Conservation (phyloP, 1,140 invertebrate species). For the Pectinophora gossypiella region DNA sequence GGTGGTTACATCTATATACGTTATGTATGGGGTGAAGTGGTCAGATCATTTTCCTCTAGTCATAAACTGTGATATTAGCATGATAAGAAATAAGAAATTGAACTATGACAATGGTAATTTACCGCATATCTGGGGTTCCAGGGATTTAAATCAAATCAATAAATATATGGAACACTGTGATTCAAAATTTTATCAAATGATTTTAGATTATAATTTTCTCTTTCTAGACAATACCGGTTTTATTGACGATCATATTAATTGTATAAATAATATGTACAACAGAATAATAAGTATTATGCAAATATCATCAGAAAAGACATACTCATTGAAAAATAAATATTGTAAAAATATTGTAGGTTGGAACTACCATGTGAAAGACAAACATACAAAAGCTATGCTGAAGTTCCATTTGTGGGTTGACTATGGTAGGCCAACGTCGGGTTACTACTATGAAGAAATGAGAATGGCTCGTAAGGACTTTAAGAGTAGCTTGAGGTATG, state of each 20-base stretch:
- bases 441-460: background rate
- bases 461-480: background rate
- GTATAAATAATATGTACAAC: background rate
- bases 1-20: background rate
- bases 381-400: background rate
- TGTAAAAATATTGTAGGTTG: background rate
- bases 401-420: background rate
- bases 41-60: constrained; percentile 8
- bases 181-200: background rate
- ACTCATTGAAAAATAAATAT: background rate
- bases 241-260: background rate
- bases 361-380: constrained; percentile 1
- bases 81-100: background rate
- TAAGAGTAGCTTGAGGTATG: background rate
- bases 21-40: constrained; percentile 4
- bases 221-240: background rate
- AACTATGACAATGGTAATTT: background rate
- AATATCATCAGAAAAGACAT: background rate
- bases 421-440: background rate
- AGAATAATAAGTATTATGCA: background rate
- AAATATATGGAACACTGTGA: background rate
- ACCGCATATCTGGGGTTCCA: background rate
- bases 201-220: background rate
- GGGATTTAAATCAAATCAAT: background rate
- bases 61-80: background rate